These are phyloP conservation scores for Anguilla pacifica DNA, from an alignment of 2,797 vertebrate genomes.

Conservation along the genomic window DNA sequence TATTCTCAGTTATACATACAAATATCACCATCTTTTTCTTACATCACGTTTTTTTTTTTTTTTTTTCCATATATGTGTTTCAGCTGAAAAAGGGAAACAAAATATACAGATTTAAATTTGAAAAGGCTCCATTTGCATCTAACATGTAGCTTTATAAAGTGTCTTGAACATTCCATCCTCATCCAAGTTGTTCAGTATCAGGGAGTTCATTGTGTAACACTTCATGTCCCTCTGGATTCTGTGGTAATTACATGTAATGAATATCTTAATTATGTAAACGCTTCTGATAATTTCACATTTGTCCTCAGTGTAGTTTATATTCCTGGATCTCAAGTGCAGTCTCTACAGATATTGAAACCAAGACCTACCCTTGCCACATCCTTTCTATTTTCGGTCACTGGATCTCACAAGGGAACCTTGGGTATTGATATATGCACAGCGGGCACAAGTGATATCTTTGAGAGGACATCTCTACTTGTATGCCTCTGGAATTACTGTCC, in stretches of 20 bases:
- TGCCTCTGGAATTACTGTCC: constrained; percentile 60
- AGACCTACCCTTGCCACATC: constrained; percentile 66
- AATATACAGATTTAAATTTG: too few species aligned
- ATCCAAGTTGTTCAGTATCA: constrained; percentile 68
- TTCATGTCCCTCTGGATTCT: constrained; percentile 67
- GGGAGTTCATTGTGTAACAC: constrained; percentile 72
- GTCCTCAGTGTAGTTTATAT: constrained; percentile 72
- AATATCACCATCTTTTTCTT: too few species aligned
- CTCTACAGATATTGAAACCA: constrained; percentile 72
- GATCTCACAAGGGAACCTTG: constrained; percentile 59
- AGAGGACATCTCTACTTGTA: constrained; percentile 61
- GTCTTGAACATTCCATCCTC: constrained; percentile 57
- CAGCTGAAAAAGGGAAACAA: too few species aligned
- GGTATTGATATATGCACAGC: constrained; percentile 68
- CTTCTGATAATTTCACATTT: constrained; percentile 74
- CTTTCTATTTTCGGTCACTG: constrained; percentile 66
- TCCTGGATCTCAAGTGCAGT: constrained; percentile 70
- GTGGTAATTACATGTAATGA: constrained; percentile 76
- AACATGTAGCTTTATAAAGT: constrained; percentile 53
- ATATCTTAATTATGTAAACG: constrained; percentile 75
- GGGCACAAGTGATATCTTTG: constrained; percentile 50
- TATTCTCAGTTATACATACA: too few species aligned
- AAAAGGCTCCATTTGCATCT: background rate
- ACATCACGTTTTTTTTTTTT: too few species aligned
- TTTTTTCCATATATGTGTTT: too few species aligned